These are phyloP conservation scores for Athene cunicularia DNA, from an alignment of 2,113 vertebrate genomes.

Conservation along the genomic window DNA sequence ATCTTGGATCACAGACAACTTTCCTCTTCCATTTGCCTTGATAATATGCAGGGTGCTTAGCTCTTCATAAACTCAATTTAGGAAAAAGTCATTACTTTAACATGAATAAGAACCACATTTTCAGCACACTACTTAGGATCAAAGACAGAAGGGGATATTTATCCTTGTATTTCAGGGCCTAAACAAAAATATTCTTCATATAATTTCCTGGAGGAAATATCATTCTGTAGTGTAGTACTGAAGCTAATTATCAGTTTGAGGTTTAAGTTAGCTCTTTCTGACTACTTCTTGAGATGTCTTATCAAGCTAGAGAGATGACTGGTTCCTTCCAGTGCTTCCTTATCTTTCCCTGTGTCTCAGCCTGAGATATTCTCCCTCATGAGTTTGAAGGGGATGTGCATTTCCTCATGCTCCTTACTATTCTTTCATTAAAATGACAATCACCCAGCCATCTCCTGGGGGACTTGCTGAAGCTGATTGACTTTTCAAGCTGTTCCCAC, in stretches of 20 bases:
- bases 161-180: background rate
- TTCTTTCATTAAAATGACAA: constrained; percentile 27
- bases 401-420: background rate
- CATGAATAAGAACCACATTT: background rate
- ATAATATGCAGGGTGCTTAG: background rate
- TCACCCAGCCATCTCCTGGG: background rate
- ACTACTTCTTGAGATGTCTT: background rate
- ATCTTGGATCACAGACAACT: background rate
- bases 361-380: background rate
- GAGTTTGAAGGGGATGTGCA: background rate
- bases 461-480: constrained; percentile 37
- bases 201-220: background rate
- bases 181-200: background rate
- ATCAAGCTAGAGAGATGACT: background rate
- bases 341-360: background rate
- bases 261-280: background rate
- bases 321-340: background rate
- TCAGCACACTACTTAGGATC: background rate
- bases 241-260: background rate
- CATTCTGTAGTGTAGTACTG: background rate
- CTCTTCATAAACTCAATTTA: background rate
- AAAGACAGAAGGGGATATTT: background rate
- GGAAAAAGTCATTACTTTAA: background rate
- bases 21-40: background rate
- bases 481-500: constrained; percentile 46